A percentile compares a stretch with the other conserved stretches of the same genome.
Conservation (phyloP, 2,113 vertebrate genomes). For the Pantherophis guttatus region DNA sequence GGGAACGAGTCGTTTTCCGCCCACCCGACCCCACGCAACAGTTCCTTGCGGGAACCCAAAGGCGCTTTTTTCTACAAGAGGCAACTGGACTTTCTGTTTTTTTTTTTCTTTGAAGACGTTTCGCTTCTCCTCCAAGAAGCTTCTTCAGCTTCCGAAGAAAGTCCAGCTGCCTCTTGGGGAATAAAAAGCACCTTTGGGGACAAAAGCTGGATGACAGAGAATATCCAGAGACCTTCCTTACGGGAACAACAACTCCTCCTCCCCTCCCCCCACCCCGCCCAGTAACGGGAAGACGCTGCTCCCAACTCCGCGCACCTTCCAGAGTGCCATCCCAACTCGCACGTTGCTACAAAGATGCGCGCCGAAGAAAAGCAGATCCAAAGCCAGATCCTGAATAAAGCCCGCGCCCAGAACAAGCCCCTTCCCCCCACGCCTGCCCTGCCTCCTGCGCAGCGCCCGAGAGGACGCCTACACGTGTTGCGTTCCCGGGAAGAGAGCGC, state of each 20-base stretch:
- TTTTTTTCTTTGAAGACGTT: no score
- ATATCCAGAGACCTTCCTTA: no score
- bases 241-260: no score
- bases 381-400: not conserved
- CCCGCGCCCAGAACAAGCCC: not conserved
- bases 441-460: not conserved
- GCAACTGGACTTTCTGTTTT: no score
- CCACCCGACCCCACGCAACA: not conserved
- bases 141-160: no score
- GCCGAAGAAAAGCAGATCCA: not conserved
- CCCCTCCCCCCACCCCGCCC: no score
- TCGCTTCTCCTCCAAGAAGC: no score
- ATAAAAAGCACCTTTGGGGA: no score
- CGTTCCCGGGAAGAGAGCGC: not conserved
- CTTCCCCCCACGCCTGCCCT: not conserved
- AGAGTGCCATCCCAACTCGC: not conserved
- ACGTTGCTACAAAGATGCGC: not conserved
- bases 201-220: no score
- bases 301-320: not conserved
- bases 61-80: no score
- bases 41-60: not conserved
- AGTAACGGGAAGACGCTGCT: not conserved
- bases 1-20: not conserved
- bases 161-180: no score
- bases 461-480: not conserved